Conservation (phyloP, 2,888 invertebrate species). For the Lasioglossum lativentre region DNA sequence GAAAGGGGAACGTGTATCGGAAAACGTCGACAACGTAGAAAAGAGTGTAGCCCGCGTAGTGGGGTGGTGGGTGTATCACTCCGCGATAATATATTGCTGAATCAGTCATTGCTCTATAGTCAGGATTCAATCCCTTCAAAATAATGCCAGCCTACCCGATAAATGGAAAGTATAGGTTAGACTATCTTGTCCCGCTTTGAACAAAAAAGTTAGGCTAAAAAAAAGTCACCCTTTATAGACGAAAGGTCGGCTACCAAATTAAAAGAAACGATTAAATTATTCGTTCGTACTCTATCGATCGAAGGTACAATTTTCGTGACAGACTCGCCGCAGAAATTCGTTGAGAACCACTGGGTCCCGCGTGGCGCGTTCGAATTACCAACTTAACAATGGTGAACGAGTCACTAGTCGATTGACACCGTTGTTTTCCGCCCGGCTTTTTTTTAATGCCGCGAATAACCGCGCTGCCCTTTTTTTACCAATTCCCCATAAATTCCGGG, state of each 20-base stretch:
- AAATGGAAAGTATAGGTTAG: too few relatives aligned
- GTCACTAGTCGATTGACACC: slow-evolving; percentile 16
- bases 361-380: neutral
- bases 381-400: neutral
- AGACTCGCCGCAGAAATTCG: neutral
- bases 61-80: slow-evolving; percentile 48
- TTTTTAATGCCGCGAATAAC: slow-evolving; percentile 21
- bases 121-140: slow-evolving; percentile 46
- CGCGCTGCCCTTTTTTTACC: slow-evolving; percentile 22
- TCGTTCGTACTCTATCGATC: neutral
- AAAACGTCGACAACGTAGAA: slow-evolving; percentile 44
- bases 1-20: neutral
- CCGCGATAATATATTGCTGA: slow-evolving; percentile 69
- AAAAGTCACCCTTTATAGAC: neutral
- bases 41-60: slow-evolving; percentile 54
- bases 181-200: neutral
- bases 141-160: slow-evolving; percentile 35
- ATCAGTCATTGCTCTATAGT: slow-evolving; percentile 48
- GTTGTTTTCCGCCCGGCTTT: neutral
- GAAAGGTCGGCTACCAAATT: neutral
- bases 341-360: neutral
- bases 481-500: slow-evolving; percentile 38
- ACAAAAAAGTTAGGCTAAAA: neutral
- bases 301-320: neutral
- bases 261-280: neutral